Percentiles rank a stretch among this genome's conserved stretches.
Evolutionary conservation across 1,140 invertebrate genomes (phyloP).

Genomic region (Trichogramma pretiosum): DNA sequence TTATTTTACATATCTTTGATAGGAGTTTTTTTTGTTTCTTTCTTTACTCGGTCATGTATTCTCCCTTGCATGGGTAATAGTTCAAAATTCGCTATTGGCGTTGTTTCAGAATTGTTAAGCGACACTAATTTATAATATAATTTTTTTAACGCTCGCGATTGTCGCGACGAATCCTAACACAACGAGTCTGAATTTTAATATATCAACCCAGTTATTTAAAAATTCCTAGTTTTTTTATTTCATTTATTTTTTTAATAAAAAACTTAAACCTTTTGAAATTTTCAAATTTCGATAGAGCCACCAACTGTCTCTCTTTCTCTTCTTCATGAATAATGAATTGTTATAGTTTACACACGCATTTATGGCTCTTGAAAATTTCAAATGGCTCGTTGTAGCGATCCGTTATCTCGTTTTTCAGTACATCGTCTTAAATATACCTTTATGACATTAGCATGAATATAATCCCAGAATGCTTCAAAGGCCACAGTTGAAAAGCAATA

Average conservation of each 20-base stretch:
- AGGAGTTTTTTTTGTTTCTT: conserved; percentile 11
- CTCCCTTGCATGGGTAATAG: conserved; percentile 6
- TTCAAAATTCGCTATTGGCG: conserved; percentile 15
- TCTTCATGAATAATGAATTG: no score
- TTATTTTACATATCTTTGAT: conserved; percentile 14
- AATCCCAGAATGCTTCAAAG: conserved; percentile 33
- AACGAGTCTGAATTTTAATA: conserved; percentile 12
- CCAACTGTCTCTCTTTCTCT: no score
- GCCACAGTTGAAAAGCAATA: conserved; percentile 30
- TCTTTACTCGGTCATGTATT: no score
- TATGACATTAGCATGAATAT: conserved; percentile 31
- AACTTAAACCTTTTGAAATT: conserved; percentile 23
- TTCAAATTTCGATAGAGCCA: conserved; percentile 22
- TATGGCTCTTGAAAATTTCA: conserved; percentile 22
- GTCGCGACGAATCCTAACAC: conserved; percentile 13
- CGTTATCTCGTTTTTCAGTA: no score
- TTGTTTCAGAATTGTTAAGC: conserved; percentile 16
- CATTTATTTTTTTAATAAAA: conserved; percentile 8
- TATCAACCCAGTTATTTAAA: conserved; percentile 2
- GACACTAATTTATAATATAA: conserved; percentile 17
- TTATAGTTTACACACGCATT: neutral
- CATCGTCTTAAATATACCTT: no score
- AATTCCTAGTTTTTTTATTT: no score
- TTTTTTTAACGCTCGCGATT: conserved; percentile 9
- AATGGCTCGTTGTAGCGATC: conserved; percentile 17